Evolutionary conservation across 2,888 invertebrate species (phyloP).

Genomic region (Encarsia formosa): DNA sequence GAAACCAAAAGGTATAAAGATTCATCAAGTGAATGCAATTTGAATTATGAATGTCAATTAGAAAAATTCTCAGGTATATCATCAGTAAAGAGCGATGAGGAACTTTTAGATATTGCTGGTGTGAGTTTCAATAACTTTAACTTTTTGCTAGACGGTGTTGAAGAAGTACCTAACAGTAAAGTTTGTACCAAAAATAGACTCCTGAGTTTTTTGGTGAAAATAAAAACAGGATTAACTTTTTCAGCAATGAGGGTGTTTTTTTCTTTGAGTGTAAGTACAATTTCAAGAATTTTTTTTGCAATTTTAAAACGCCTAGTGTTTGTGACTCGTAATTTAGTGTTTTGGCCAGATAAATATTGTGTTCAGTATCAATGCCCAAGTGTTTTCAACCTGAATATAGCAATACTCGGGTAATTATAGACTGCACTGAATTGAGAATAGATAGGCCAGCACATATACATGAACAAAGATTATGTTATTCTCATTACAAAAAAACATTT

Average conservation of each 20-base stretch:
- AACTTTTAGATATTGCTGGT: conserved; percentile 22
- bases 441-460: conserved; percentile 13
- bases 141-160: conserved; percentile 18
- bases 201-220: conserved; percentile 30
- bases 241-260: conserved; percentile 29
- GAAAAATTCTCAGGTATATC: conserved; percentile 24
- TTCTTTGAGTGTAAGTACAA: conserved; percentile 25
- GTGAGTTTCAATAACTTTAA: conserved; percentile 19
- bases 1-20: conserved; percentile 14
- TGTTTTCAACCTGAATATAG: conserved; percentile 11
- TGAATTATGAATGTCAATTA: not conserved
- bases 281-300: conserved; percentile 27
- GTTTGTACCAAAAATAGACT: conserved; percentile 26
- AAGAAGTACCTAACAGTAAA: conserved; percentile 9
- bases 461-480: conserved; percentile 9
- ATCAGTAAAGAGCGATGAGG: conserved; percentile 24
- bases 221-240: conserved; percentile 31
- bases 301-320: conserved; percentile 3
- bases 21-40: conserved; percentile 4
- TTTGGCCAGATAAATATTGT: conserved; percentile 13
- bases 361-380: conserved; percentile 12
- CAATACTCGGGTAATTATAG: conserved; percentile 24
- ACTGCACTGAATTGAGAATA: conserved; percentile 25
- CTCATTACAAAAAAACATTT: conserved; percentile 25
- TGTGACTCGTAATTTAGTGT: conserved; percentile 7